phyloP scores from a whole-genome alignment of 2,888 invertebrate genomes.

The Scaptomyza polygonia region DNA sequence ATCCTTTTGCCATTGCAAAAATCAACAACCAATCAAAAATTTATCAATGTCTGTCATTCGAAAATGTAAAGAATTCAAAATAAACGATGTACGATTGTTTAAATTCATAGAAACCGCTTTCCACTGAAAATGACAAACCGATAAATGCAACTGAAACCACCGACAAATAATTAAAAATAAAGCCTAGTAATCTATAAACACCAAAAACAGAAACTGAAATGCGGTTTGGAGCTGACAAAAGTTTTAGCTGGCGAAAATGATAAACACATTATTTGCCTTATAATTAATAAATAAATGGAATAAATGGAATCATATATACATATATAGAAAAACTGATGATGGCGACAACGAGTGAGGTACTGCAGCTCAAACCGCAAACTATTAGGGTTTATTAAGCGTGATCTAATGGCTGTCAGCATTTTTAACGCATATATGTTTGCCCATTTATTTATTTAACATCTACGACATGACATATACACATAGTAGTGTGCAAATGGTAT shows the following conservation, averaged over 20 bases:
- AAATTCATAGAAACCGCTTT: slow-evolving; percentile 8
- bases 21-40: background rate
- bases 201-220: slow-evolving; percentile 26
- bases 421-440: slow-evolving; percentile 17
- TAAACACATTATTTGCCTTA: slow-evolving; percentile 49
- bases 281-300: slow-evolving; percentile 61
- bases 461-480: slow-evolving; percentile 1
- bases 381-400: slow-evolving; percentile 75
- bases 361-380: slow-evolving; percentile 58
- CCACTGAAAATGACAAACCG: slow-evolving; percentile 47
- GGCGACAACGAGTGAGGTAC: background rate
- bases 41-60: too few relatives aligned
- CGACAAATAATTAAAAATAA: background rate
- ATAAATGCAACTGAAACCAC: slow-evolving; percentile 41
- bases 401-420: slow-evolving; percentile 62
- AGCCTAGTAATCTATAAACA: slow-evolving; percentile 6
- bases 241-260: slow-evolving; percentile 42
- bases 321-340: slow-evolving; percentile 24
- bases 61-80: background rate
- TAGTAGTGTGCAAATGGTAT: background rate
- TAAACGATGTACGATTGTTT: slow-evolving; percentile 1
- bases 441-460: background rate
- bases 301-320: slow-evolving; percentile 51
- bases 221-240: slow-evolving; percentile 54
- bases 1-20: background rate